A percentile compares a stretch with the other conserved stretches of the same genome.
These are phyloP conservation scores for Phylloscopus trochilus DNA, from an alignment of 2,113 vertebrate species.

Conservation along the genomic window DNA sequence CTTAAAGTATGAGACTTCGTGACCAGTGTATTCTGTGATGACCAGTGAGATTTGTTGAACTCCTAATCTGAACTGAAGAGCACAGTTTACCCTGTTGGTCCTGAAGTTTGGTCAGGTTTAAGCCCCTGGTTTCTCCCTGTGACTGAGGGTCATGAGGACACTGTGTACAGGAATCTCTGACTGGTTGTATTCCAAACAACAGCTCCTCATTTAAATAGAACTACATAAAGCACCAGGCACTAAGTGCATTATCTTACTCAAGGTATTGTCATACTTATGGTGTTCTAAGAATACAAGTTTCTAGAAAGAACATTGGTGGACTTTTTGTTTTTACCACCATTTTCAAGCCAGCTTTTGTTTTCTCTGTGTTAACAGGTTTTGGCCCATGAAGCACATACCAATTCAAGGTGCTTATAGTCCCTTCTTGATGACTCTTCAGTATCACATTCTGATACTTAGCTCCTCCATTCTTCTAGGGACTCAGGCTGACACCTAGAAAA, in stretches of 20 bases:
- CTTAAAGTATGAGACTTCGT: background rate
- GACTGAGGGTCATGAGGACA: background rate
- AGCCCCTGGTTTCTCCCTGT: background rate
- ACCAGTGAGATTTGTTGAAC: background rate
- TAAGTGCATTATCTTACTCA: background rate
- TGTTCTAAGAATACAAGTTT: background rate
- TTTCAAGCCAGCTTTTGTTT: background rate
- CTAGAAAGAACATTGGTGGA: background rate
- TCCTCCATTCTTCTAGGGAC: background rate
- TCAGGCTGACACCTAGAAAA: background rate
- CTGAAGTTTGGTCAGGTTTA: background rate
- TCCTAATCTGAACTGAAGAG: background rate
- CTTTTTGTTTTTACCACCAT: background rate
- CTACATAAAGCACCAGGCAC: background rate
- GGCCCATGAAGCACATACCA: background rate
- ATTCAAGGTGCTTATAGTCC: background rate
- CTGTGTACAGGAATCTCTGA: background rate
- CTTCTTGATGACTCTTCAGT: background rate
- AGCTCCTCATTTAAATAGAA: background rate
- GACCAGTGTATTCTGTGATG: background rate
- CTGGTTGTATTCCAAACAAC: background rate
- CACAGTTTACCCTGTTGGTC: background rate
- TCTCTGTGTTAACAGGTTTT: background rate
- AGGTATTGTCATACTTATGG: background rate
- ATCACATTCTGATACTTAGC: background rate